Evolutionary conservation across 2,797 vertebrate species (phyloP), one percentile per base, ranked within the genome.

Genomic region (Mormyrus proboscirostris): DNA sequence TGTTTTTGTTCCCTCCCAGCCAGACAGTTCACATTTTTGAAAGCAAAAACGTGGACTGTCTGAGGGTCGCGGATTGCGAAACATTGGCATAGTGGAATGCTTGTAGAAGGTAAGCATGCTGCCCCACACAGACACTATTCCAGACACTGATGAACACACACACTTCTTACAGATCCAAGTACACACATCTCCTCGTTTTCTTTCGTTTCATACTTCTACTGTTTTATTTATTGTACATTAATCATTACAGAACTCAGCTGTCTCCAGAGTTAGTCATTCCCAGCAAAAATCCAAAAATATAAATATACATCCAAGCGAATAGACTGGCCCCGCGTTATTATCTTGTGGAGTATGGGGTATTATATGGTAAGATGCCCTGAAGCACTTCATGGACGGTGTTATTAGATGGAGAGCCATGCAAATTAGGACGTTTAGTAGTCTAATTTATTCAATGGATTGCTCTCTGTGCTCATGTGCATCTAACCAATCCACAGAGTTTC

Each of bases 351-450:
- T 41, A 47, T 47, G 41, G 73, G 16, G 73, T 38, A 73, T 73
- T 16, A 73, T 16, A 38, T 73, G 29, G 65, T 19, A 79, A 44
- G 16, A 79, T 79, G 73, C 19, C 73, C 16, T 19, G 57, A 83
- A 84, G 41, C 29, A 9, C 47, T 22, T 44, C 41, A 47, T 4
- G 8, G 12, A 25, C 12, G 16, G 38, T 53, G 79, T 62, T 73
- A 89, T 65, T 62, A 51, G 76, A 49, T 19, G 50, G 53, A 57
- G 53, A 89, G 83, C 44, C 89, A 86, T 89, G 89, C 57, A 86
- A 86, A 89, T 89, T 62, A 5, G 49, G 83, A 55, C 29, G 50
- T 49, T 89, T 84, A 89, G 57, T 38, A 89, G 57, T 57, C 50
- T 51, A 29, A 85, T 73, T 86, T 86, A 51, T 73, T 76, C 84